A percentile compares a stretch with the other conserved stretches of the same genome.
These are phyloP conservation scores for Tragelaphus imberbis DNA, from an alignment of 2,113 vertebrate genomes.

Conservation along the genomic window DNA sequence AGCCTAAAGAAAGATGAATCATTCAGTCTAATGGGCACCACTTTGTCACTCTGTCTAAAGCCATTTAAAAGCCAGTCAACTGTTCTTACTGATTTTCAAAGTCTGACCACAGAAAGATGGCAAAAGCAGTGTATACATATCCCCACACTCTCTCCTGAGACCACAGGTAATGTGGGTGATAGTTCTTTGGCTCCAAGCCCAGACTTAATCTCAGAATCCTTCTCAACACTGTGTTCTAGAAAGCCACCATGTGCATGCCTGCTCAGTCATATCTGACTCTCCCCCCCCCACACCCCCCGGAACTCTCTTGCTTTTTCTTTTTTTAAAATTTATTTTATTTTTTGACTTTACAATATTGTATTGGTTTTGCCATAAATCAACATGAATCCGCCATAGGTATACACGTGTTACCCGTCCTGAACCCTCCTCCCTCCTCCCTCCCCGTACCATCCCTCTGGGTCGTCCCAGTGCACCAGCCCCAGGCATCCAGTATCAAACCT, in stretches of 20 bases:
- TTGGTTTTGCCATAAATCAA: too few species aligned
- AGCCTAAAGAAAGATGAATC: not conserved
- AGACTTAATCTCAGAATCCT: not conserved
- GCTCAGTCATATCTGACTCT: not conserved
- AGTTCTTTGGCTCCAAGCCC: not conserved
- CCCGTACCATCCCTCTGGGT: too few species aligned
- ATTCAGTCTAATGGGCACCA: not conserved
- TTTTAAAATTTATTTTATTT: too few species aligned
- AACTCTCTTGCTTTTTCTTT: too few species aligned
- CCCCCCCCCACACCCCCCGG: too few species aligned
- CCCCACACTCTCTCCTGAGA: not conserved
- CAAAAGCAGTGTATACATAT: accelerated
- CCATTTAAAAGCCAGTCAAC: not conserved
- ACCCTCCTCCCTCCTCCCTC: too few species aligned
- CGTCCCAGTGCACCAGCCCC: too few species aligned
- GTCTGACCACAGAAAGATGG: not conserved
- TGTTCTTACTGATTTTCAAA: not conserved
- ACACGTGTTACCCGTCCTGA: too few species aligned
- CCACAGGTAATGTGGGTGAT: not conserved
- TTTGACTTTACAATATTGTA: too few species aligned
- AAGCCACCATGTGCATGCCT: accelerated
- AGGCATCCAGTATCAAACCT: too few species aligned
- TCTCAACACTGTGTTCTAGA: not conserved
- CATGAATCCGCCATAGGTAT: too few species aligned
- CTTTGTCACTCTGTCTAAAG: not conserved